Percentiles rank a stretch among this genome's conserved stretches.
phyloP scores from a whole-genome alignment of 2,888 invertebrate species.

The Perizoma affinitatum region DNA sequence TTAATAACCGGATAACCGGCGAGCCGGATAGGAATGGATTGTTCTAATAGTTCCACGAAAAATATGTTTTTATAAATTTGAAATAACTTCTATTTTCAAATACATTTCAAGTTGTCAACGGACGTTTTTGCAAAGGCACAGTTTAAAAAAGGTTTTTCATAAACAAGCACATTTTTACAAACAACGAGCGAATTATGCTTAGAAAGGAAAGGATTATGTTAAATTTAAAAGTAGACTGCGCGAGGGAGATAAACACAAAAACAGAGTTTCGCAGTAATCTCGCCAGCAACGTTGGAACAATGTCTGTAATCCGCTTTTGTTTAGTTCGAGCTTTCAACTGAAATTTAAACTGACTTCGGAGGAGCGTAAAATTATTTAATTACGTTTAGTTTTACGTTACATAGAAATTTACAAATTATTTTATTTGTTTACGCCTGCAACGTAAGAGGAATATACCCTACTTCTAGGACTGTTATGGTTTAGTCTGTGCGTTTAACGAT shows the following conservation, averaged over 20 bases:
- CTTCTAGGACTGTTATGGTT: no score
- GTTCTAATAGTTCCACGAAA: not conserved
- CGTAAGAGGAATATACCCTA: no score
- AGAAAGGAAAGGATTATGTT: constrained; percentile 11
- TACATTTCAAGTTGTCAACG: no score
- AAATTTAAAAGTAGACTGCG: constrained; percentile 24
- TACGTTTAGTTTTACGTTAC: no score
- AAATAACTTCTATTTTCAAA: no score
- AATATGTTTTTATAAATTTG: no score
- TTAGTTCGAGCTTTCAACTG: constrained; percentile 10
- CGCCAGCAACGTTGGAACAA: constrained; percentile 14
- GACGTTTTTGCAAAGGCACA: no score
- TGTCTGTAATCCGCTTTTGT: constrained; percentile 17
- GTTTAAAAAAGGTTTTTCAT: no score
- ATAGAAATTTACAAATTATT: no score
- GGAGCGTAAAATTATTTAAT: constrained; percentile 2
- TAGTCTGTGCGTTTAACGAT: no score
- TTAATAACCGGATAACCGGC: constrained; percentile 14
- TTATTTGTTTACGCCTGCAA: no score
- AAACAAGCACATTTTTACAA: constrained; percentile 2
- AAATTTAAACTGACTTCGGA: constrained; percentile 19
- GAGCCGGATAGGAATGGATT: constrained; percentile 1
- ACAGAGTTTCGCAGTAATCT: constrained; percentile 25
- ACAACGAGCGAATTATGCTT: constrained; percentile 5
- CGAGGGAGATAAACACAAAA: constrained; percentile 29